Percentiles rank a stretch among this genome's conserved stretches.
phyloP scores from a whole-genome alignment of 2,797 vertebrate genomes.

The Pantherophis vulpinus region DNA sequence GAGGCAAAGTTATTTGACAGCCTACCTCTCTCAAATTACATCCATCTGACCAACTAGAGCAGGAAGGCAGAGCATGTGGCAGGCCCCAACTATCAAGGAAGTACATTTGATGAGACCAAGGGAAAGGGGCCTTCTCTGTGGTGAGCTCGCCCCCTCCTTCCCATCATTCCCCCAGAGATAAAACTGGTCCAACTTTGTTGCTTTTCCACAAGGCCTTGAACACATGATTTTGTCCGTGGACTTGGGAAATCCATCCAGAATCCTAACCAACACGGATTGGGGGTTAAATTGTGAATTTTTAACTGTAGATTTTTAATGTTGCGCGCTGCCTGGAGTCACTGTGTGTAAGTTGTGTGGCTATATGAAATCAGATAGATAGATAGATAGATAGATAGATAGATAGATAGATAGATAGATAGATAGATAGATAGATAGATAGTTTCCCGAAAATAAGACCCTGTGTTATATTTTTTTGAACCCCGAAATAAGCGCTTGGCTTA shows the following conservation, averaged over 20 bases:
- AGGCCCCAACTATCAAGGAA: not conserved
- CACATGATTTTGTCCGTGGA: not conserved
- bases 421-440: no score
- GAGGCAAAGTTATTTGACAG: not conserved
- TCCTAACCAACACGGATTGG: not conserved
- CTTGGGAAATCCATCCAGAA: not conserved
- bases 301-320: not conserved
- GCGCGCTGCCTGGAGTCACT: not conserved
- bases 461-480: no score
- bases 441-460: no score
- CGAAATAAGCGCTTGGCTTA: no score
- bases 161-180: not conserved
- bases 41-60: not conserved
- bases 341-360: not conserved
- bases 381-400: no score
- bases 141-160: not conserved
- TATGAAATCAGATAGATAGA: not conserved
- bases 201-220: not conserved
- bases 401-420: no score
- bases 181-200: not conserved
- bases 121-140: not conserved
- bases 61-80: not conserved
- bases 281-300: not conserved
- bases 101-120: not conserved
- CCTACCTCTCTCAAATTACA: not conserved